Conservation (phyloP, 2,797 vertebrate genomes). For the Dicrostonyx torquatus region DNA sequence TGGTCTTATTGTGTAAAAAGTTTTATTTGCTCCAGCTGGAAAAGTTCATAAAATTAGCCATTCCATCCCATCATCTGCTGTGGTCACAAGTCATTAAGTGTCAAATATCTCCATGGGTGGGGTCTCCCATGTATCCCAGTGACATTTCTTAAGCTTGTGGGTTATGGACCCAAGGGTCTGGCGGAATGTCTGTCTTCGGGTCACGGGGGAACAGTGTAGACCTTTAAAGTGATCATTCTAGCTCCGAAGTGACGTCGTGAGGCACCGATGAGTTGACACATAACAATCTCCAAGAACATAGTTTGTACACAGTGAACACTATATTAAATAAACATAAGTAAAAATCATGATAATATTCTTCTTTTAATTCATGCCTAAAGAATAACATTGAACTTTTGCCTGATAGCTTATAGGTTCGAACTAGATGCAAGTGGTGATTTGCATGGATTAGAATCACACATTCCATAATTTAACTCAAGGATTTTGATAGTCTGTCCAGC, state of each 20-base stretch:
- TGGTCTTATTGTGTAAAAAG: constrained; percentile 45
- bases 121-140: constrained; percentile 16
- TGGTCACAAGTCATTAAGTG: constrained; percentile 46
- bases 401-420: background rate
- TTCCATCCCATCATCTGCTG: constrained; percentile 51
- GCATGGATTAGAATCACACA: background rate
- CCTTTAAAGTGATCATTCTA: constrained; percentile 15
- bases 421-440: constrained; percentile 16
- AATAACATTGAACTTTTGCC: background rate
- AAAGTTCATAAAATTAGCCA: constrained; percentile 50
- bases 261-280: constrained; percentile 1
- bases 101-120: constrained; percentile 61
- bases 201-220: background rate
- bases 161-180: constrained; percentile 1
- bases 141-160: constrained; percentile 52
- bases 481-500: background rate
- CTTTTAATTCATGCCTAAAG: background rate
- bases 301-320: constrained; percentile 28
- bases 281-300: background rate
- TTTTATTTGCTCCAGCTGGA: constrained; percentile 51
- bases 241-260: background rate
- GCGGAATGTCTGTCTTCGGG: constrained; percentile 12
- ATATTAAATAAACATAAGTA: constrained; percentile 24
- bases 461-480: background rate
- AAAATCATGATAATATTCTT: background rate